These are phyloP conservation scores for Oegoconia quadripuncta DNA, from an alignment of 2,888 invertebrate species.

Conservation along the genomic window DNA sequence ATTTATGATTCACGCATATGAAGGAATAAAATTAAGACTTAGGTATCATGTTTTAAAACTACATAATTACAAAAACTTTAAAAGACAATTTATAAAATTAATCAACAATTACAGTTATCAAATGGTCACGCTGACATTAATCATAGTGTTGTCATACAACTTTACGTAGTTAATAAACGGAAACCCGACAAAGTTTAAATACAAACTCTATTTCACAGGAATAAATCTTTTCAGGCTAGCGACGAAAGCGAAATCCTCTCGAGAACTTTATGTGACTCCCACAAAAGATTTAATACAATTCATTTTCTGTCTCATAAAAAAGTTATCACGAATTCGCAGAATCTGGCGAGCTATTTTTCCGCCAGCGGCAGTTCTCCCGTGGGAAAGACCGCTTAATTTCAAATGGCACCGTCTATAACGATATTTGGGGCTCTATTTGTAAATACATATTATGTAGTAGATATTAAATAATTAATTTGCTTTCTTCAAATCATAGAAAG, in stretches of 20 bases:
- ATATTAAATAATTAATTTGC: too few species aligned
- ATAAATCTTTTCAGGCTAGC: slow-evolving; percentile 55
- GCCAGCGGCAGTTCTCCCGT: slow-evolving; percentile 53
- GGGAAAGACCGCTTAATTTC: slow-evolving; percentile 56
- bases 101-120: too few species aligned
- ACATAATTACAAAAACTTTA: too few species aligned
- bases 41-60: too few species aligned
- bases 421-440: too few species aligned
- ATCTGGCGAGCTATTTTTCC: slow-evolving; percentile 67
- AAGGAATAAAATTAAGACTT: too few species aligned
- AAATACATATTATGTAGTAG: too few species aligned
- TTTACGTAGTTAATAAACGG: slow-evolving; percentile 26
- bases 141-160: neutral
- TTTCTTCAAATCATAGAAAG: too few species aligned
- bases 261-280: slow-evolving; percentile 64
- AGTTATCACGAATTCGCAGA: slow-evolving; percentile 72
- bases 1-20: too few species aligned
- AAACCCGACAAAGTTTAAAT: slow-evolving; percentile 29
- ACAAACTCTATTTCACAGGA: slow-evolving; percentile 50
- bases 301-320: slow-evolving; percentile 71
- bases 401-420: slow-evolving; percentile 39
- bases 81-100: too few species aligned
- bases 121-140: neutral
- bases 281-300: slow-evolving; percentile 73
- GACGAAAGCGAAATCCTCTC: slow-evolving; percentile 59